Conservation (phyloP, 2,888 invertebrate species). For the Endotricha flammealis region DNA sequence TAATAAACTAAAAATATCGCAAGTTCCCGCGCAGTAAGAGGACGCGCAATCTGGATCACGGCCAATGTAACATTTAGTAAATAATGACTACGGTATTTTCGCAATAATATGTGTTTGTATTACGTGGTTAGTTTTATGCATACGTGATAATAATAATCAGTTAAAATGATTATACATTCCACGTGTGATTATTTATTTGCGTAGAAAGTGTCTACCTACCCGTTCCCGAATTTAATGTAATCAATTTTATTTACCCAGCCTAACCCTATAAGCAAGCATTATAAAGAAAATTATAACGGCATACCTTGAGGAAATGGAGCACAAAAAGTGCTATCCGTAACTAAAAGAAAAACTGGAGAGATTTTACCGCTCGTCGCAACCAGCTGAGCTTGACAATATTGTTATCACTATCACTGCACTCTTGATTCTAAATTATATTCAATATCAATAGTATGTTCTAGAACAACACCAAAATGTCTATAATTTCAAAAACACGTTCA, state of each 20-base stretch:
- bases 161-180: neutral
- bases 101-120: too few species aligned
- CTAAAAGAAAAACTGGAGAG: conserved; percentile 62
- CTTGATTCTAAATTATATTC: conserved; percentile 16
- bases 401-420: conserved; percentile 52
- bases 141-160: neutral
- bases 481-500: conserved; percentile 5
- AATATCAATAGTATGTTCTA: too few species aligned
- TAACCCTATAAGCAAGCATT: conserved; percentile 28
- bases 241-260: conserved; percentile 1
- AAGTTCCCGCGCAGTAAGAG: conserved; percentile 72
- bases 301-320: conserved; percentile 72
- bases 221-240: too few species aligned
- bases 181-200: conserved; percentile 1
- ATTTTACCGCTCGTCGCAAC: conserved; percentile 71
- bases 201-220: too few species aligned
- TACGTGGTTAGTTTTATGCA: too few species aligned
- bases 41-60: conserved; percentile 74
- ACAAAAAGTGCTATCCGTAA: conserved; percentile 63
- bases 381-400: conserved; percentile 72
- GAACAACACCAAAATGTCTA: conserved; percentile 7
- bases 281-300: conserved; percentile 54
- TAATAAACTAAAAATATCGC: conserved; percentile 70
- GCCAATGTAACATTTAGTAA: conserved; percentile 61
- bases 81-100: conserved; percentile 37